phyloP scores from a whole-genome alignment of 2,113 vertebrate genomes.

The Alethe diademata region DNA sequence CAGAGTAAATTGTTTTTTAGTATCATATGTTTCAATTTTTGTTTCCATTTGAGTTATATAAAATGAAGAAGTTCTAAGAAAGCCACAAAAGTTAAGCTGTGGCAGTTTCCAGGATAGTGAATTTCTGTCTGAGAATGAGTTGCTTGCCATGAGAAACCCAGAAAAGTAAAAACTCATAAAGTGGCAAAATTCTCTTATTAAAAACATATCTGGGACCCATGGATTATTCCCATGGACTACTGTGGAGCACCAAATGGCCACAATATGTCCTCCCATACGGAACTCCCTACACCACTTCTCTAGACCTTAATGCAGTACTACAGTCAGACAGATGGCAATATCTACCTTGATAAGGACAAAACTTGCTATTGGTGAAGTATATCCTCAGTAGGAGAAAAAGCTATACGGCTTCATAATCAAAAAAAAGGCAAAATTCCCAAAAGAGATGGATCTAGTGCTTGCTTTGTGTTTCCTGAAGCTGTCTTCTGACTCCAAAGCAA shows the following conservation, averaged over 20 bases:
- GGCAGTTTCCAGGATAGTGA: background rate
- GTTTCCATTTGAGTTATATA: background rate
- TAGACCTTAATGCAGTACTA: background rate
- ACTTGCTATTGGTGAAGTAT: background rate
- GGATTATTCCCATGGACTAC: background rate
- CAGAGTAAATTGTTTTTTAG: background rate
- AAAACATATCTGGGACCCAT: background rate
- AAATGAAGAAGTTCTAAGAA: background rate
- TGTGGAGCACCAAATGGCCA: background rate
- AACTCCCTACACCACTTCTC: background rate
- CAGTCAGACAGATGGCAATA: background rate
- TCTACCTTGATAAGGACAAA: background rate
- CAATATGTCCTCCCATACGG: rapidly evolving
- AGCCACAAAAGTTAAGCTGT: background rate
- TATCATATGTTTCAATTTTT: background rate
- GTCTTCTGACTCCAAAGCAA: background rate
- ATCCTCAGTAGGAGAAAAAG: background rate
- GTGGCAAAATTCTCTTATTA: background rate
- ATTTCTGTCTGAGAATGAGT: background rate
- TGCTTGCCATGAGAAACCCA: background rate
- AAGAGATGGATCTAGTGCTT: background rate
- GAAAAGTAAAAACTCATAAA: background rate
- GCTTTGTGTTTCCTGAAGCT: background rate
- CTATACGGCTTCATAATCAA: background rate
- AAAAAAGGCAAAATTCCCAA: background rate